Evolutionary conservation across 2,888 invertebrate species (phyloP).

Genomic region (Chymomyza caudatula): DNA sequence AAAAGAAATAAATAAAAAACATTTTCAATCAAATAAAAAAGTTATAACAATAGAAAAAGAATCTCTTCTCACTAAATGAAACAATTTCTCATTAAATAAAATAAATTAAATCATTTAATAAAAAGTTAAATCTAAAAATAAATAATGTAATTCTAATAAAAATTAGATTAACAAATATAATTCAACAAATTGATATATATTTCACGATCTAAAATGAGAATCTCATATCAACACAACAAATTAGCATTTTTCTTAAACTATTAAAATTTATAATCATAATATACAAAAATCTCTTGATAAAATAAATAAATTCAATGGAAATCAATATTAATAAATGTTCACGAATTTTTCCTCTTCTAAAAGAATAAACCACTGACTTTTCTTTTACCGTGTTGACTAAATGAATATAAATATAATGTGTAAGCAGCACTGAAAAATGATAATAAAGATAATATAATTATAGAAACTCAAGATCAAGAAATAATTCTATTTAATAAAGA

Average conservation of each 20-base stretch:
- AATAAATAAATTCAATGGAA: slow-evolving; percentile 82
- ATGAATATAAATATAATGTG: slow-evolving; percentile 83
- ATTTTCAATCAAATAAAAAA: slow-evolving; percentile 83
- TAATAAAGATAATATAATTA: slow-evolving; percentile 80
- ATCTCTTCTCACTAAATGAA: slow-evolving; percentile 80
- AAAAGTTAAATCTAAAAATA: slow-evolving; percentile 79
- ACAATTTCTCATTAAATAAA: slow-evolving; percentile 81
- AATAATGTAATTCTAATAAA: slow-evolving; percentile 76
- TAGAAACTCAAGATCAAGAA: slow-evolving; percentile 79
- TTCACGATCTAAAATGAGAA: slow-evolving; percentile 80
- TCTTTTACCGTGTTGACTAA: slow-evolving; percentile 81
- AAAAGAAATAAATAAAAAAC: slow-evolving; percentile 82
- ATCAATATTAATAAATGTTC: slow-evolving; percentile 82
- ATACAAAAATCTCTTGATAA: slow-evolving; percentile 80
- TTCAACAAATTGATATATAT: slow-evolving; percentile 80
- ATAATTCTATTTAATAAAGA: slow-evolving; percentile 82
- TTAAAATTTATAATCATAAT: slow-evolving; percentile 81
- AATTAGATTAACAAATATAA: slow-evolving; percentile 80
- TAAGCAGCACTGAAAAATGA: slow-evolving; percentile 84
- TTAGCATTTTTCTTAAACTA: slow-evolving; percentile 84
- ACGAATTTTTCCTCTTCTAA: slow-evolving; percentile 79
- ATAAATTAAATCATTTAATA: slow-evolving; percentile 78
- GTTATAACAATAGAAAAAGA: slow-evolving; percentile 79
- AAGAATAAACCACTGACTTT: slow-evolving; percentile 79
- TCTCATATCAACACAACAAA: slow-evolving; percentile 82